Evolutionary conservation across 2,113 vertebrate genomes (phyloP).

Genomic region (Ameiurus melas): DNA sequence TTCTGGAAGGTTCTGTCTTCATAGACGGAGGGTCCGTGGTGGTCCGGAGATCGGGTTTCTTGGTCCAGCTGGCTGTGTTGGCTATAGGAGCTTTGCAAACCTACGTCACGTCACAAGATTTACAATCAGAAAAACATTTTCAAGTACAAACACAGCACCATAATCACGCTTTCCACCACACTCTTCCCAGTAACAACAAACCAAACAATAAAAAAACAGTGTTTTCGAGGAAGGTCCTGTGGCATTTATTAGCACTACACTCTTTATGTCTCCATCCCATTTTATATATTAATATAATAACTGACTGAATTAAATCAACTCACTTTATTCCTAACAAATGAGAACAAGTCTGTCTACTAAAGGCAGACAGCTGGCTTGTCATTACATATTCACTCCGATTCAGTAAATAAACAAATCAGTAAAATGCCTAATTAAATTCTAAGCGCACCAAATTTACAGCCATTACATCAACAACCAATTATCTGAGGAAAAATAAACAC

Average conservation of each 20-base stretch:
- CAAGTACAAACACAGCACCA: not conserved
- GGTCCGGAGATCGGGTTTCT: constrained; percentile 86
- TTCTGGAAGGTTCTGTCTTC: constrained; percentile 81
- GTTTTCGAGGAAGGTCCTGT: not conserved
- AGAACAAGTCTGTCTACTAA: not conserved
- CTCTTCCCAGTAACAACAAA: not conserved
- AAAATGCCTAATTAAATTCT: not conserved
- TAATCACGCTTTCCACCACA: not conserved
- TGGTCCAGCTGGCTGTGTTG: constrained; percentile 74
- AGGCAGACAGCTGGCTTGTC: not conserved
- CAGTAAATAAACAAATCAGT: not conserved
- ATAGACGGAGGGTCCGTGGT: constrained; percentile 92
- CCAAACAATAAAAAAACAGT: not conserved
- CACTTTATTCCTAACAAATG: not conserved
- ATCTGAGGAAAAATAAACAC: not conserved
- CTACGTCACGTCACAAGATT: constrained; percentile 47
- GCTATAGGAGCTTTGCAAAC: constrained; percentile 75
- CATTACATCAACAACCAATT: not conserved
- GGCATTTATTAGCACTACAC: not conserved
- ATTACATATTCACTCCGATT: not conserved
- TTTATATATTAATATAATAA: not conserved
- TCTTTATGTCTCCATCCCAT: not conserved
- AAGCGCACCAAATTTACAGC: not conserved
- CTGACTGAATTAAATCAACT: not conserved
- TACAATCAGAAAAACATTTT: constrained; percentile 44